Evolutionary conservation across 1,140 invertebrate species (phyloP).

Genomic region (Mizuhopecten yessoensis): DNA sequence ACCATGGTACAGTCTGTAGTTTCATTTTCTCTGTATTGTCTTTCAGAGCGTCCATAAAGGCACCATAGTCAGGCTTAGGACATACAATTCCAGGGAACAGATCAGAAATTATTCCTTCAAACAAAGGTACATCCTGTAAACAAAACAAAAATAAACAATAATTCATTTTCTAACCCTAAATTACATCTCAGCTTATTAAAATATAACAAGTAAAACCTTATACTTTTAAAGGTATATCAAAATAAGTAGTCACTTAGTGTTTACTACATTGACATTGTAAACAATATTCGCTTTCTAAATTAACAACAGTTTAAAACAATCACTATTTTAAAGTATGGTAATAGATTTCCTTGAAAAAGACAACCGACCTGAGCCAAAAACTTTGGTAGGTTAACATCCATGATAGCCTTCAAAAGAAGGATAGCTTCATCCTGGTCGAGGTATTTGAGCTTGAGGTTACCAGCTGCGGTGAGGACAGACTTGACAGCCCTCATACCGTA

Average conservation of each 20-base stretch:
- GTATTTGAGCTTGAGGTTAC: constrained; percentile 83
- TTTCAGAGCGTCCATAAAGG: constrained; percentile 83
- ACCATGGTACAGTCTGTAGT: constrained; percentile 82
- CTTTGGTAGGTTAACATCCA: constrained; percentile 84
- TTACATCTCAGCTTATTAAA: too few relatives aligned
- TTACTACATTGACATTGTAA: too few relatives aligned
- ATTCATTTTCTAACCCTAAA: too few relatives aligned
- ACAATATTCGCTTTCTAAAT: too few relatives aligned
- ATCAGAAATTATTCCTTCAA: constrained; percentile 84
- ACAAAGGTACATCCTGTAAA: constrained; percentile 84
- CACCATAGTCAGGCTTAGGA: constrained; percentile 87
- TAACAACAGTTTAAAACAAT: too few relatives aligned
- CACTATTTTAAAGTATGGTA: too few relatives aligned
- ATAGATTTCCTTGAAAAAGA: too few relatives aligned
- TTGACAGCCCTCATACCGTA: constrained; percentile 85
- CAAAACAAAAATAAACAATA: too few relatives aligned
- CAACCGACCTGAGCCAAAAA: constrained; percentile 82
- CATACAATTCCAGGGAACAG: constrained; percentile 83
- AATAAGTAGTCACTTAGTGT: too few relatives aligned
- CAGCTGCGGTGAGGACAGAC: constrained; percentile 84
- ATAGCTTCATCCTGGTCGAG: constrained; percentile 82
- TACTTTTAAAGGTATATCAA: too few relatives aligned
- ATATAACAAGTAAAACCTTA: too few relatives aligned
- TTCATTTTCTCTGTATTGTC: constrained; percentile 81
- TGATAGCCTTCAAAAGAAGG: constrained; percentile 83